phyloP scores from a whole-genome alignment of 2,797 vertebrate genomes.

The Crocodylus rhombifer region DNA sequence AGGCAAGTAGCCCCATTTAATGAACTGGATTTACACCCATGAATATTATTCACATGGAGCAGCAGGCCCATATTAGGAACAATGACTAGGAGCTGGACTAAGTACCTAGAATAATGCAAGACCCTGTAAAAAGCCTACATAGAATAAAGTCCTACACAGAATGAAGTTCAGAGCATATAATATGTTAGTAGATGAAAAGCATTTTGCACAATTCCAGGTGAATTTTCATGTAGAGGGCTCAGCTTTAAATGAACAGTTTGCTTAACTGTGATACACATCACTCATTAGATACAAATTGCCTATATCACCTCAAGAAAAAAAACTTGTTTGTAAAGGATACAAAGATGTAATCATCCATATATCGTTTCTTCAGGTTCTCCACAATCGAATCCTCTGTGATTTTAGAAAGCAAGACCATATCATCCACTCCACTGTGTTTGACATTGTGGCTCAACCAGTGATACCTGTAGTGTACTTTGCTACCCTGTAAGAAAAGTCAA shows the following conservation, averaged over 20 bases:
- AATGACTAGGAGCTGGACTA: neutral
- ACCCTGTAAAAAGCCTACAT: neutral
- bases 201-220: neutral
- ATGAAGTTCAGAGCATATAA: neutral
- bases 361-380: slow-evolving; percentile 97
- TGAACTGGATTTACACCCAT: neutral
- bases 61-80: neutral
- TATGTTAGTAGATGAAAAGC: neutral
- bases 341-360: slow-evolving; percentile 99
- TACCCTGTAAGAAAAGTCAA: slow-evolving; percentile 86
- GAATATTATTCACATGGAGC: neutral
- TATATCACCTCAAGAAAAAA: neutral
- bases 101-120: neutral
- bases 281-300: neutral
- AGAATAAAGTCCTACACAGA: neutral
- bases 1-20: neutral
- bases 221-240: neutral
- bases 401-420: slow-evolving; percentile 97
- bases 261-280: neutral
- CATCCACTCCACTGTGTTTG: slow-evolving; percentile 96
- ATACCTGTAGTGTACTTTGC: slow-evolving; percentile 95
- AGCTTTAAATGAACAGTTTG: neutral
- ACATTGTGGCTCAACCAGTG: slow-evolving; percentile 99
- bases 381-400: slow-evolving; percentile 98
- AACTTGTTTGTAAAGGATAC: slow-evolving; percentile 89